Conservation (phyloP, 2,797 vertebrate genomes). For the Argentina silus region DNA sequence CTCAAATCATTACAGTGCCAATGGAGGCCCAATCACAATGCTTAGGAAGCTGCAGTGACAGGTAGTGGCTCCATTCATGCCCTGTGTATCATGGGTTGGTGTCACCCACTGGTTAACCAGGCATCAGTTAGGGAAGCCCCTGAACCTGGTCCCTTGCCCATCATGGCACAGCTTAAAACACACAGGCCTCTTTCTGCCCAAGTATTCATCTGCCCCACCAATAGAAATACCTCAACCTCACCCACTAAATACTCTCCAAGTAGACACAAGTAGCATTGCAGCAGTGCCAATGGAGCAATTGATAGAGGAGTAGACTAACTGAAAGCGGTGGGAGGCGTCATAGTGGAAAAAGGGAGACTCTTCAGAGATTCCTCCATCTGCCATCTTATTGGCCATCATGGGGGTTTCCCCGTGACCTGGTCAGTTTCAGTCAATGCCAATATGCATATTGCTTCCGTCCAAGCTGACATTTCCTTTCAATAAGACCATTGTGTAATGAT, state of each 20-base stretch:
- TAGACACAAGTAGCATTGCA: background rate
- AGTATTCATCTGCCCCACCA: too few species aligned
- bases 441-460: background rate
- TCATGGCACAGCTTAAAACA: too few species aligned
- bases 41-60: too few species aligned
- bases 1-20: too few species aligned
- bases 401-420: background rate
- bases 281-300: background rate
- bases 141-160: too few species aligned
- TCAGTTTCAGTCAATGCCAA: background rate
- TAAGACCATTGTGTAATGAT: constrained; percentile 1
- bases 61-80: background rate
- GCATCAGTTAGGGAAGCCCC: too few species aligned
- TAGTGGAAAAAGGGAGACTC: background rate
- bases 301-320: background rate
- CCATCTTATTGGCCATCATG: background rate
- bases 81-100: background rate
- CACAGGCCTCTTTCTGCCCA: too few species aligned
- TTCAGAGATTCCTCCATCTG: background rate
- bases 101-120: too few species aligned
- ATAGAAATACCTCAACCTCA: background rate
- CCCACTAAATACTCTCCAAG: background rate
- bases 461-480: constrained; percentile 9
- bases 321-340: background rate
- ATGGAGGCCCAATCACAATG: too few species aligned